Evolutionary conservation across 2,888 invertebrate genomes (phyloP), one percentile per base, ranked within the genome.

Genomic region (Cancer borealis): DNA sequence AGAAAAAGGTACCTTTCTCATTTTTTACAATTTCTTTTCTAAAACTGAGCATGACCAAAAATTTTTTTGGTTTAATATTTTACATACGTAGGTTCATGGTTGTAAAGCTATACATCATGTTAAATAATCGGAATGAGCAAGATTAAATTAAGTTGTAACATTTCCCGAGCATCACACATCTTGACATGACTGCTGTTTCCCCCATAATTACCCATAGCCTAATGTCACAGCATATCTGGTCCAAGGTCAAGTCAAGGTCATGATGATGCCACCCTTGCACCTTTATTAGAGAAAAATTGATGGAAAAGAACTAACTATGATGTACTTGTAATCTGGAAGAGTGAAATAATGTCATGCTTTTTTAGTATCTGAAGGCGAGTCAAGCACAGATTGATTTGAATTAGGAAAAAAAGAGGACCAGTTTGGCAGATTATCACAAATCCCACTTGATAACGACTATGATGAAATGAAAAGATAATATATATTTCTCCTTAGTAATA

Each of bases 401-500:
- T 21, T 39, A 39, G 39, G 8, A 21, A 60, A 60, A 84, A 30
- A 84, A 39, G 14, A 84, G 30, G 84, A 84, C 84, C 84, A 39
- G 39, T 84, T 30, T 30, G 84, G 39, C 84, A 84, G 84, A 84
- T 84, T 84, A 84, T 84, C 84, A 84, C 84, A 84, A 26, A 39
- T 84, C 39, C 39, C 30, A 84, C 14, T 84, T 39, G 4, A 39
- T 39, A 84, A 84, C 14, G 14, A 17, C 84, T 84, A 39, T 39
- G 17, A 30, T 84, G 39, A 84, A 39, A 30, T 84, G 39, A 84
- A 39, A 84, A 4, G 14, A 60, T 30, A 39, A 84, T 84, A 84
- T 5, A 84, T 84, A 84, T 39, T 39, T 84, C 84, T 84, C 39
- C 84, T 84, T 84, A 84, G 39, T 84, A 84, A 84, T 84, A 84